These are phyloP conservation scores for Bos javanicus DNA, from an alignment of 2,113 vertebrate species.

Conservation along the genomic window DNA sequence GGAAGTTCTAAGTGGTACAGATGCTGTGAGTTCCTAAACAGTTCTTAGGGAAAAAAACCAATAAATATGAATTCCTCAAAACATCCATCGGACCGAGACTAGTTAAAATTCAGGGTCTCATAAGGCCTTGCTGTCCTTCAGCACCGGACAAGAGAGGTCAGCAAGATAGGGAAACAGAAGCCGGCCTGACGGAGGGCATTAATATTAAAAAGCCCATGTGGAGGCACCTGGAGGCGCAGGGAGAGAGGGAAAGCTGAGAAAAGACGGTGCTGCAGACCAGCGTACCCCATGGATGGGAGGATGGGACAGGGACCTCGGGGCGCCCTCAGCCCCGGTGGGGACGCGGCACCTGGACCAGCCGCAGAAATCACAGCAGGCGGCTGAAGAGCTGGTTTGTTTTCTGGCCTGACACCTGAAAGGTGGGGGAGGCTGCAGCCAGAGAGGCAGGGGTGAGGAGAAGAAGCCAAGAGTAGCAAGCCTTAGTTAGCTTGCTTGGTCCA, in stretches of 20 bases:
- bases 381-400: background rate
- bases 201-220: rapidly evolving
- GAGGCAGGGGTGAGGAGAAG: background rate
- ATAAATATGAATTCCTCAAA: background rate
- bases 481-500: rapidly evolving
- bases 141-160: background rate
- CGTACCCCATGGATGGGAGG: rapidly evolving
- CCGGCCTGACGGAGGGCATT: background rate
- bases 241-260: background rate
- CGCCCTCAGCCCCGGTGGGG: background rate
- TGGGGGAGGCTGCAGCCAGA: background rate
- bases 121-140: background rate
- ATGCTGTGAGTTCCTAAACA: background rate
- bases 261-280: background rate
- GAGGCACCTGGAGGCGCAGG: rapidly evolving
- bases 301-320: background rate
- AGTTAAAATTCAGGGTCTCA: background rate
- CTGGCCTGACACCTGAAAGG: background rate
- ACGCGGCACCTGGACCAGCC: background rate
- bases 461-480: too few species aligned
- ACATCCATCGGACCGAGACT: background rate
- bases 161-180: background rate
- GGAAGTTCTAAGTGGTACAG: background rate
- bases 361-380: background rate
- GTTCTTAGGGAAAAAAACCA: background rate